Evolutionary conservation across 2,888 invertebrate genomes (phyloP), one percentile per base, ranked within the genome.

Genomic region (Tachina grossa): DNA sequence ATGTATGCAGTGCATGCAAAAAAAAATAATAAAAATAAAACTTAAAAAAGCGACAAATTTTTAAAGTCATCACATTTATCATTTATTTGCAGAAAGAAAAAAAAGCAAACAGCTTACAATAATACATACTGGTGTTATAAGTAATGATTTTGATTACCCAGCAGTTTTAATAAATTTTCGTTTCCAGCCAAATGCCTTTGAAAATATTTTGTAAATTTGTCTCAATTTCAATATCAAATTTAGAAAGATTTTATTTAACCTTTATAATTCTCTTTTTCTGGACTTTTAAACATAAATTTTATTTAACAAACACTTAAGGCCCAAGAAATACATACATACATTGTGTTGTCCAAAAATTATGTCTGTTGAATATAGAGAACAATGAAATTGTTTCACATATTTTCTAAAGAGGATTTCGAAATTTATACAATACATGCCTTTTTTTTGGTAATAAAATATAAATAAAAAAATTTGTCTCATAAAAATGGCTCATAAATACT

Each of bases 31-130:
- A 43, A 39, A 19, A 41, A 51, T 45, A 61, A 59, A 16, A 43
- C 11, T 49, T 61, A 19, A 63, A 69, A 72, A 82, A 85, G 85
- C 83, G 83, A 85, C 85, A 85, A 85, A 85, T 79, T 83, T 85
- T 83, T 76, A 76, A 85, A 85, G 83, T 85, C 85, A 85, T 83
- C 83, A 85, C 85, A 85, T 85, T 83, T 85, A 85, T 85, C 85
- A 85, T 85, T 85, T 72, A 83, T 83, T 79, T 66, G 47, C 22
- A 59, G 71, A 43, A 77, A 49, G 61, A 69, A 41, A 55, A 14
- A 53, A n/a, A 39, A 19, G 22, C 8, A 41, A 63, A 47, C 47
- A 45, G 9, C 19, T 2, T 49, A 61, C 51, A 71, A 79, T 53
- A 69, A 61, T 69, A 11, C 47, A 61, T 53, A 11, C 47, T 14